These are phyloP conservation scores for Leptinotarsa tumamoca DNA, from an alignment of 2,888 invertebrate species.

Conservation along the genomic window DNA sequence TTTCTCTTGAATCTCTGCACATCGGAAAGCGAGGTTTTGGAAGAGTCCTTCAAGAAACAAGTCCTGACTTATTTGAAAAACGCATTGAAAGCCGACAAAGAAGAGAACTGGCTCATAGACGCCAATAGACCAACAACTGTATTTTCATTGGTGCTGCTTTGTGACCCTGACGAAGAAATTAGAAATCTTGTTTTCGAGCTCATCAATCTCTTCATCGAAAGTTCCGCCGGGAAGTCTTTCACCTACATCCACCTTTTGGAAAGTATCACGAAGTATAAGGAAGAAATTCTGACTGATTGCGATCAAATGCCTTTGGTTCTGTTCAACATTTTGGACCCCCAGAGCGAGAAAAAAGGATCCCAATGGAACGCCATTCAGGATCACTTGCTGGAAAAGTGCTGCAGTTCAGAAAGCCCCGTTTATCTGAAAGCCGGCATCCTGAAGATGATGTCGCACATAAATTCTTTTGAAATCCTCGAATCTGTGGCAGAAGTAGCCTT, in stretches of 20 bases:
- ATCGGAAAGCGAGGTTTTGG: conserved; percentile 37
- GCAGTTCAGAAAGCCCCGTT: conserved; percentile 65
- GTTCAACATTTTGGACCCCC: conserved; percentile 70
- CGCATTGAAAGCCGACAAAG: conserved; percentile 30
- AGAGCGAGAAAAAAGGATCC: conserved; percentile 57
- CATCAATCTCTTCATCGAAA: conserved; percentile 30
- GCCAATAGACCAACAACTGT: conserved; percentile 28
- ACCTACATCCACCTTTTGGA: conserved; percentile 42
- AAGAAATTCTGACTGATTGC: conserved; percentile 75
- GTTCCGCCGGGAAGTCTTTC: conserved; percentile 30
- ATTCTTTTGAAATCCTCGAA: conserved; percentile 55
- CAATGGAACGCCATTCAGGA: conserved; percentile 59
- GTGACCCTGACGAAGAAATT: conserved; percentile 32
- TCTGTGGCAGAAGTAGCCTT: conserved; percentile 52
- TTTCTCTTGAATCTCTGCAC: conserved; percentile 50
- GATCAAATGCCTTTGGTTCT: conserved; percentile 76
- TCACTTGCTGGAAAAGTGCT: conserved; percentile 59
- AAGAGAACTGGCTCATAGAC: conserved; percentile 26
- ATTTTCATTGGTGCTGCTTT: conserved; percentile 37
- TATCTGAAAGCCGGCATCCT: conserved; percentile 64
- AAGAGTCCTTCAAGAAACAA: conserved; percentile 36
- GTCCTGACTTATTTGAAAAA: conserved; percentile 39
- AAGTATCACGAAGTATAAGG: conserved; percentile 49
- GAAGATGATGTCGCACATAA: conserved; percentile 60
- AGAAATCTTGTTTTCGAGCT: conserved; percentile 39